phyloP scores from a whole-genome alignment of 2,888 invertebrate genomes.

The Plemyria rubiginata region DNA sequence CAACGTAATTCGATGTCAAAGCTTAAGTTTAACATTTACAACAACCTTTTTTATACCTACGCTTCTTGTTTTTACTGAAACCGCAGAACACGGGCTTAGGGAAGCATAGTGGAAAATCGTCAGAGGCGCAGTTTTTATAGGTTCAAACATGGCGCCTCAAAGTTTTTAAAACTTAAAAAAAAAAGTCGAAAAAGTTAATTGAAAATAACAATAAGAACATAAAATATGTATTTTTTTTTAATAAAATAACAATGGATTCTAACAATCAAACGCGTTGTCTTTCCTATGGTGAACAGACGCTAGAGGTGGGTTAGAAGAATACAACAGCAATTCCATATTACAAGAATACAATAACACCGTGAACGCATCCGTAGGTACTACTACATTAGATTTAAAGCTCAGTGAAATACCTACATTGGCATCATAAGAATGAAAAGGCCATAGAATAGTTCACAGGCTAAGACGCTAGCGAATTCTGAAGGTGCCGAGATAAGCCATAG shows the following conservation, averaged over 20 bases:
- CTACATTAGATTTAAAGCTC: conserved; percentile 51
- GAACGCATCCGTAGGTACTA: conserved; percentile 59
- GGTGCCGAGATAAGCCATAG: conserved; percentile 31
- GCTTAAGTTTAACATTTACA: too few species aligned
- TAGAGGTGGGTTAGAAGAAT: conserved; percentile 54
- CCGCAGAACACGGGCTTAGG: too few species aligned
- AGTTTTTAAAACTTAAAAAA: background rate
- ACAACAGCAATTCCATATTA: conserved; percentile 59
- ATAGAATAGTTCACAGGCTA: conserved; percentile 56
- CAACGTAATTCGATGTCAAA: background rate
- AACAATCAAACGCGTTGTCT: conserved; percentile 16
- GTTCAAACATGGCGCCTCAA: background rate
- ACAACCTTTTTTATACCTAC: too few species aligned
- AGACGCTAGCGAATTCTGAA: conserved; percentile 30
- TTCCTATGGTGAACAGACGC: conserved; percentile 48
- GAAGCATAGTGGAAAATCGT: too few species aligned
- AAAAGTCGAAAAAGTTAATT: too few species aligned
- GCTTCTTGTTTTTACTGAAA: too few species aligned
- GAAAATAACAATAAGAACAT: too few species aligned
- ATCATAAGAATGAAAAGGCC: conserved; percentile 44
- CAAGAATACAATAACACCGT: conserved; percentile 40
- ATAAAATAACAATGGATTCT: background rate
- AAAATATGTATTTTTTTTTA: background rate
- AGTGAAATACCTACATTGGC: conserved; percentile 44
- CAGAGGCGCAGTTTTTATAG: too few species aligned